Conservation (phyloP, 2,888 invertebrate genomes). For the Anodontia alba region DNA sequence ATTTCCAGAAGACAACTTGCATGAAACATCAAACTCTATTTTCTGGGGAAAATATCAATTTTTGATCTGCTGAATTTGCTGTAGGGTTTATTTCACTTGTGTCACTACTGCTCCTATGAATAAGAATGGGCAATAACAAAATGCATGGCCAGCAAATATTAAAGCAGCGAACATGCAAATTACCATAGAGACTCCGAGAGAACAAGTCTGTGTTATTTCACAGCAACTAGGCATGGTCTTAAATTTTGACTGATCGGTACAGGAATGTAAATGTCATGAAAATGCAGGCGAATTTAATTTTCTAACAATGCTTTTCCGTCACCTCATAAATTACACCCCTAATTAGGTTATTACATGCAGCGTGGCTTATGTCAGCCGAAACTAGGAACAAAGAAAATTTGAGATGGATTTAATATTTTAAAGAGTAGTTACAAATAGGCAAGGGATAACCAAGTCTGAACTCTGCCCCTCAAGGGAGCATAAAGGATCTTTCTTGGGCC, state of each 20-base stretch:
- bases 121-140: no score
- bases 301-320: neutral
- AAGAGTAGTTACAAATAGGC: slow-evolving; percentile 10
- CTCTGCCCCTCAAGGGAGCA: neutral
- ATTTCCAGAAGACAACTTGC: no score
- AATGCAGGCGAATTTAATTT: slow-evolving; percentile 14
- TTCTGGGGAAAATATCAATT: no score
- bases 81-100: no score
- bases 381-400: neutral
- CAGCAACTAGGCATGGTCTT: neutral
- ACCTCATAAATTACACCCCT: slow-evolving; percentile 17
- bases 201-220: neutral
- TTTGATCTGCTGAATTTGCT: no score
- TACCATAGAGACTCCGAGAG: neutral
- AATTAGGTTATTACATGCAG: slow-evolving; percentile 19
- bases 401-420: slow-evolving; percentile 14
- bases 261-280: slow-evolving; percentile 13
- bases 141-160: no score
- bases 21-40: no score
- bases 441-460: neutral
- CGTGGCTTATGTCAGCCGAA: slow-evolving; percentile 5
- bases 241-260: slow-evolving; percentile 5
- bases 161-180: neutral
- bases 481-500: neutral
- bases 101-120: no score